phyloP scores from a whole-genome alignment of 2,113 vertebrate genomes.

The Ochotona curzoniae region DNA sequence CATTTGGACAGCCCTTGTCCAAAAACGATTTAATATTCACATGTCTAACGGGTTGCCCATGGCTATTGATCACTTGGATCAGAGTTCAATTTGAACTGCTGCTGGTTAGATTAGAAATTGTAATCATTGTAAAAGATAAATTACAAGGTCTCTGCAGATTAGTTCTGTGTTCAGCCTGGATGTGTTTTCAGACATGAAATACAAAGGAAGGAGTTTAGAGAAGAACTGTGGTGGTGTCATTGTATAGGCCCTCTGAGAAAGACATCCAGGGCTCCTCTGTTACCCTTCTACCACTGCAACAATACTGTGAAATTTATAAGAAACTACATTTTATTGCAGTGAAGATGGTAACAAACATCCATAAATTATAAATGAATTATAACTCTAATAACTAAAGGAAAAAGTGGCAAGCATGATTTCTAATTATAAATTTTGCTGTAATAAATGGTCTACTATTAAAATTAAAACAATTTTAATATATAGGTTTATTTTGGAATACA shows the following conservation, averaged over 20 bases:
- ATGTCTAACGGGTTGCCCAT: slow-evolving; percentile 58
- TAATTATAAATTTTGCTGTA: slow-evolving; percentile 47
- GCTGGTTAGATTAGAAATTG: slow-evolving; percentile 80
- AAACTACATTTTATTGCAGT: slow-evolving; percentile 43
- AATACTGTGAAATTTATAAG: slow-evolving; percentile 42
- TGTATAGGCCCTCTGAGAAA: slow-evolving; percentile 46
- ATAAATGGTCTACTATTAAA: slow-evolving; percentile 55
- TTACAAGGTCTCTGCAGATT: slow-evolving; percentile 72
- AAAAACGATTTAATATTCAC: slow-evolving; percentile 72
- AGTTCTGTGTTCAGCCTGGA: slow-evolving; percentile 69
- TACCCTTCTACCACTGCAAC: background rate
- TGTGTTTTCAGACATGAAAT: slow-evolving; percentile 55
- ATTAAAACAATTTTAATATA: background rate
- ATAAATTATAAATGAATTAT: slow-evolving; percentile 63
- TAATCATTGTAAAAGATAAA: slow-evolving; percentile 80
- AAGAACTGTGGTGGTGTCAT: slow-evolving; percentile 24
- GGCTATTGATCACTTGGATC: slow-evolving; percentile 80
- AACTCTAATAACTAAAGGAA: slow-evolving; percentile 26
- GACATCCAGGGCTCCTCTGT: background rate
- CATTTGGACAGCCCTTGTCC: slow-evolving; percentile 70
- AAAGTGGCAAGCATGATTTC: slow-evolving; percentile 16
- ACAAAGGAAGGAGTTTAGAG: slow-evolving; percentile 34
- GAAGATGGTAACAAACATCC: slow-evolving; percentile 31
- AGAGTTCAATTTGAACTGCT: slow-evolving; percentile 80
- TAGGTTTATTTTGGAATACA: slow-evolving; percentile 24